phyloP scores from a whole-genome alignment of 1,140 invertebrate species.

The Matsumurasca onukii region DNA sequence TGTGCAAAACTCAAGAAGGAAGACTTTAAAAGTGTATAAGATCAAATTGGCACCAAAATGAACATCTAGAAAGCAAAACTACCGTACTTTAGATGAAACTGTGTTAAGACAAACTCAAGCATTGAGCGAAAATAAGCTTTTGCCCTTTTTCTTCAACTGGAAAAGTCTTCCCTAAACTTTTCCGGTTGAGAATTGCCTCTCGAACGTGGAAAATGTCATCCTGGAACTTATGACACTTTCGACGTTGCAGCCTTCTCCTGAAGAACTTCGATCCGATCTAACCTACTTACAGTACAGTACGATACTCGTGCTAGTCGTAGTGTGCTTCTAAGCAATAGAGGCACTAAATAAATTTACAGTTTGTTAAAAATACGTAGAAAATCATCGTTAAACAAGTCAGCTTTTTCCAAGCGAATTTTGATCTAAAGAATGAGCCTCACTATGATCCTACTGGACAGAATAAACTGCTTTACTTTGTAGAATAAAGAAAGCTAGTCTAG shows the following conservation, averaged over 20 bases:
- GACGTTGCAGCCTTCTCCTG: background rate
- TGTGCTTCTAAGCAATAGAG: no score
- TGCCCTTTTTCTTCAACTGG: slow-evolving; percentile 27
- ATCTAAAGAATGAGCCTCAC: slow-evolving; percentile 19
- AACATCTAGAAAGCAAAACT: slow-evolving; percentile 21
- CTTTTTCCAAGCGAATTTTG: slow-evolving; percentile 23
- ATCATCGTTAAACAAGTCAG: slow-evolving; percentile 11
- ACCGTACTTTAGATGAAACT: background rate
- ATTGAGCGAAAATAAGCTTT: slow-evolving; percentile 4
- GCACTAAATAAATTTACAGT: slow-evolving; percentile 27
- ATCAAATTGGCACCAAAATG: slow-evolving; percentile 19
- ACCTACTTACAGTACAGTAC: background rate
- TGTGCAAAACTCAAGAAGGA: slow-evolving; percentile 23
- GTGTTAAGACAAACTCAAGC: slow-evolving; percentile 1
- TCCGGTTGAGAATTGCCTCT: slow-evolving; percentile 21
- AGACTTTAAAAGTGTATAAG: slow-evolving; percentile 25
- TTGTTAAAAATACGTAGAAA: slow-evolving; percentile 26
- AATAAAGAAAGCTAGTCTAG: slow-evolving; percentile 26
- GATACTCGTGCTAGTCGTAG: no score
- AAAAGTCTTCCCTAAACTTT: slow-evolving; percentile 33
- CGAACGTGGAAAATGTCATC: background rate
- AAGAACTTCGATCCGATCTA: background rate
- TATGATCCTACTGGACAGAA: slow-evolving; percentile 18
- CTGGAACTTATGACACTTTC: background rate
- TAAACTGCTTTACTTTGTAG: slow-evolving; percentile 11